Percentiles rank a stretch among this genome's conserved stretches.
Conservation (phyloP, 2,888 invertebrate genomes). For the Drosophila cognata region DNA sequence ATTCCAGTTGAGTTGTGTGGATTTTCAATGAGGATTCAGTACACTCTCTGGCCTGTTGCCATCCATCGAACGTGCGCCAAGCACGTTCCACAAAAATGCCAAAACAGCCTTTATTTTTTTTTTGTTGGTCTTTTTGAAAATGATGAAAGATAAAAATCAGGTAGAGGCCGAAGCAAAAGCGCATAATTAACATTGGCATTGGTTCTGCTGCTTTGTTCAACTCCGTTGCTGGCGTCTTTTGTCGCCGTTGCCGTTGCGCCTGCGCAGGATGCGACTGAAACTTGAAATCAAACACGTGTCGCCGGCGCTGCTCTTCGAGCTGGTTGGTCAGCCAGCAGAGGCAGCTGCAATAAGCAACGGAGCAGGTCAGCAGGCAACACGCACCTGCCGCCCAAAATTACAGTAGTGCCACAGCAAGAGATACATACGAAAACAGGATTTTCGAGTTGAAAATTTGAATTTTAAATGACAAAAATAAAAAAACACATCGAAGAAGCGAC, state of each 20-base stretch:
- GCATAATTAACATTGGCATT: constrained; percentile 69
- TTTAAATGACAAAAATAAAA: constrained; percentile 52
- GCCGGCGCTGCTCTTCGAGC: constrained; percentile 53
- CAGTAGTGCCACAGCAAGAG: constrained; percentile 49
- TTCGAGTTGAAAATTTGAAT: constrained; percentile 66
- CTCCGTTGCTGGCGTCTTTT: constrained; percentile 22
- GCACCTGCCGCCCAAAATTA: constrained; percentile 74
- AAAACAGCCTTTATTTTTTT: constrained; percentile 42
- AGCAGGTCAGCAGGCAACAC: constrained; percentile 16
- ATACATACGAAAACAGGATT: constrained; percentile 65
- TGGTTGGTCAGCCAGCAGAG: constrained; percentile 62
- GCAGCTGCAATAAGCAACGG: constrained; percentile 56
- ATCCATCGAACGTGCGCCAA: constrained; percentile 65
- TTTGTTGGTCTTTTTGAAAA: constrained; percentile 33
- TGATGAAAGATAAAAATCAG: constrained; percentile 71
- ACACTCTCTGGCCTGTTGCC: constrained; percentile 18
- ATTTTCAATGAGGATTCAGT: constrained; percentile 37
- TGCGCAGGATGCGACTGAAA: constrained; percentile 72
- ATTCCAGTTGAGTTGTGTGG: constrained; percentile 17
- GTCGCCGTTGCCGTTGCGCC: constrained; percentile 41
- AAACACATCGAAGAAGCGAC: background rate
- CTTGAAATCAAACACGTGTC: constrained; percentile 80
- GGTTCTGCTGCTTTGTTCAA: constrained; percentile 35
- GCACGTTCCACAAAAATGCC: constrained; percentile 73
- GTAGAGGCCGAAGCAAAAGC: constrained; percentile 58